phyloP scores from a whole-genome alignment of 2,888 invertebrate species.

The Drosophila percnosoma region DNA sequence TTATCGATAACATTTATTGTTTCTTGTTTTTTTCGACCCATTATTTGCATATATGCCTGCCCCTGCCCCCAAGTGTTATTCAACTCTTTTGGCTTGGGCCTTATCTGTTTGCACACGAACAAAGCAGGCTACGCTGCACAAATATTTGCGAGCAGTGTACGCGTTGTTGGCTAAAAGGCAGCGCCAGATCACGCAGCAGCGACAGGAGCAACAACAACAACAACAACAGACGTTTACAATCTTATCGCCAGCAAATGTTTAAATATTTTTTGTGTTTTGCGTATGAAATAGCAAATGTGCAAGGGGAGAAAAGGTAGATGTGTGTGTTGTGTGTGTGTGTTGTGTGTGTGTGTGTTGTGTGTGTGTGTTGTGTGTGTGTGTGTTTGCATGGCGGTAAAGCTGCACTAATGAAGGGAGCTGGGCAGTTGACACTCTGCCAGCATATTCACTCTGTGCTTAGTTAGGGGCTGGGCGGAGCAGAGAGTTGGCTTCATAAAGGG shows the following conservation, averaged over 20 bases:
- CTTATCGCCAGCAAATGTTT: slow-evolving; percentile 61
- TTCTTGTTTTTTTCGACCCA: neutral
- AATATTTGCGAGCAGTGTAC: slow-evolving; percentile 42
- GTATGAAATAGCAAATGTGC: slow-evolving; percentile 14
- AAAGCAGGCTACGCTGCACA: slow-evolving; percentile 9
- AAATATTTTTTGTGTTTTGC: slow-evolving; percentile 24
- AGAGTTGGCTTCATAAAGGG: neutral
- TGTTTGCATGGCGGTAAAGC: slow-evolving; percentile 42
- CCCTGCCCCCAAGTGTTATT: slow-evolving; percentile 30
- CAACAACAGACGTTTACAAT: slow-evolving; percentile 28
- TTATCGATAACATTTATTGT: slow-evolving; percentile 25
- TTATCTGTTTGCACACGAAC: slow-evolving; percentile 31
- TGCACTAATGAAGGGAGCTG: slow-evolving; percentile 57
- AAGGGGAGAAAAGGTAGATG: neutral
- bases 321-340: slow-evolving; percentile 1
- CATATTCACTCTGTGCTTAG: neutral
- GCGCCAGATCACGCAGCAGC: slow-evolving; percentile 18
- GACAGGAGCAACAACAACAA: neutral
- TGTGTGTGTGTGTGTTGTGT: slow-evolving; percentile 8
- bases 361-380: slow-evolving; percentile 8
- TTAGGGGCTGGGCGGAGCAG: neutral
- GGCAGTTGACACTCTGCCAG: slow-evolving; percentile 39
- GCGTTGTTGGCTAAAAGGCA: slow-evolving; percentile 28
- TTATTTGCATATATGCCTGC: slow-evolving; percentile 1
- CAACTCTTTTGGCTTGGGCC: slow-evolving; percentile 30